Evolutionary conservation across 1,140 invertebrate species (phyloP).

Genomic region (Nasonia longicornis): DNA sequence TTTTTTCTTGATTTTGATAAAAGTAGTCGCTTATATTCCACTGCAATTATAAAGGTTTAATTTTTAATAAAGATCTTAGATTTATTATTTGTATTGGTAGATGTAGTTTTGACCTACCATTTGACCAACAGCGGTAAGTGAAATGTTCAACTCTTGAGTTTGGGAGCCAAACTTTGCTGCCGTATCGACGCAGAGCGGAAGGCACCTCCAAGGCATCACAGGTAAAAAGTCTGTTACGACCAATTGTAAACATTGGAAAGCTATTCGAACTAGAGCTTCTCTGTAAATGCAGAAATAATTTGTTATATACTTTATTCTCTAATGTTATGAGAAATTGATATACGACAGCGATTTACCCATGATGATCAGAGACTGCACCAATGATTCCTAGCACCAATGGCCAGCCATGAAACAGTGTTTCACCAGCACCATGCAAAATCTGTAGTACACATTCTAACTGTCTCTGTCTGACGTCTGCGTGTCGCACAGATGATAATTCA

Average conservation of each 20-base stretch:
- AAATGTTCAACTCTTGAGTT: conserved; percentile 97
- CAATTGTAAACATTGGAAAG: conserved; percentile 95
- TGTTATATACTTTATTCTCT: conserved; percentile 16
- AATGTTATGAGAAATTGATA: conserved; percentile 1
- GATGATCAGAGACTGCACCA: conserved; percentile 91
- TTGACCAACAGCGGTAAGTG: conserved; percentile 95
- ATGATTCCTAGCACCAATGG: conserved; percentile 94
- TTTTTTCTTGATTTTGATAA: conserved; percentile 93
- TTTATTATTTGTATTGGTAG: conserved; percentile 30
- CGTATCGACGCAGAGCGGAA: conserved; percentile 92
- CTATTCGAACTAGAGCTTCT: conserved; percentile 90
- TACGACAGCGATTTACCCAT: conserved; percentile 76
- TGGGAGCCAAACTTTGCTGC: conserved; percentile 97
- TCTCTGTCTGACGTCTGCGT: conserved; percentile 93
- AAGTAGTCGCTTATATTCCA: conserved; percentile 99
- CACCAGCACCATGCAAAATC: conserved; percentile 92
- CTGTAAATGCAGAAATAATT: conserved; percentile 69
- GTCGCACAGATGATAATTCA: conserved; percentile 88
- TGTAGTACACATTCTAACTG: conserved; percentile 95
- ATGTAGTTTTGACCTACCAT: conserved; percentile 76
- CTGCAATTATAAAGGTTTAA: conserved; percentile 69
- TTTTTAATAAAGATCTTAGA: conserved; percentile 26
- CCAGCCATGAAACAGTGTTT: conserved; percentile 93
- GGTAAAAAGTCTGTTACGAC: conserved; percentile 97
- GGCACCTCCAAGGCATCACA: conserved; percentile 87